Evolutionary conservation across 1,140 invertebrate genomes (phyloP), one percentile per base, ranked within the genome.

Genomic region (Nymphalis io): DNA sequence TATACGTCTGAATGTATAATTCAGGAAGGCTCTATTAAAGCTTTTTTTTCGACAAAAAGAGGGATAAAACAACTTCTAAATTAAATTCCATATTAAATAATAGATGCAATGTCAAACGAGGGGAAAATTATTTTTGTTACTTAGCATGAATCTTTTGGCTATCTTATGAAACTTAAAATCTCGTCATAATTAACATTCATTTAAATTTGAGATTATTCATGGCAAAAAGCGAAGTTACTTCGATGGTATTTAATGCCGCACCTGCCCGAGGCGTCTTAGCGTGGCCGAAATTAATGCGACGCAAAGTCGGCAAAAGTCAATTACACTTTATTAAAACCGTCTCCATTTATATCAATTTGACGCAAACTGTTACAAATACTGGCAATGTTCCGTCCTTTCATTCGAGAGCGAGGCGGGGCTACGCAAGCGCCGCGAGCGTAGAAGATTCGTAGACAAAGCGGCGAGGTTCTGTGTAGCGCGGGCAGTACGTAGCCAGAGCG

Each of bases 321-420:
- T 91, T 91, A 91, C 86, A 90, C 85, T 91, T 91, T 91, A 91
- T 91, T 91, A 91, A 91, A 91, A 91, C 89, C 89, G 85, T 91
- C 89, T 91, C 86, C 87, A 91, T 91, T 90, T 90, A 91, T 90
- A 91, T 91, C 88, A 91, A 91, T 91, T 91, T 91, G 89, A 90
- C 86, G 87, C 89, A 91, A 91, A 91, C 89, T 89, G 89, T 90
- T 91, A 91, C 89, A 91, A 91, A 91, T 91, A 91, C 89, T 91
- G 87, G 86, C 87, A 90, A 90, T 90, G 89, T 90, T 89, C 87
- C 80, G 85, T 89, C 86, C 87, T 91, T 90, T 91, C 86, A 88
- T 88, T 83, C 79, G 83, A 84, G 80, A 79, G 78, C 78, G 85
- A 85, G 87, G 87, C 83, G 87, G 88, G 78, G 84, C 85, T 87